Evolutionary conservation across 2,888 invertebrate species (phyloP).

Genomic region (Coelogynopora nodosa): DNA sequence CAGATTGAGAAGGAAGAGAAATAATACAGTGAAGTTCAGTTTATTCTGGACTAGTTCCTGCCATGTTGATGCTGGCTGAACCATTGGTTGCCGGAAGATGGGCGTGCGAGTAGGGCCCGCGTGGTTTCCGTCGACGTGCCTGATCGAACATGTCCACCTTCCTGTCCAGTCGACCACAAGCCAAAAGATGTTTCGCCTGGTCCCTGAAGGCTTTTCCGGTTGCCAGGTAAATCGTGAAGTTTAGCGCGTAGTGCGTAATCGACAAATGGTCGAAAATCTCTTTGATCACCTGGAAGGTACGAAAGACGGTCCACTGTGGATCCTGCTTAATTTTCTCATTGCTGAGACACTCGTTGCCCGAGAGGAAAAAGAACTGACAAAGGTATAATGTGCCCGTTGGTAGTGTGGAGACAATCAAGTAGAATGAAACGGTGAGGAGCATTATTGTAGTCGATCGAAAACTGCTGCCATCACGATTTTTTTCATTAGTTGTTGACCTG

Average conservation of each 20-base stretch:
- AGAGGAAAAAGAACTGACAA: constrained; percentile 51
- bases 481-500: background rate
- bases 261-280: constrained; percentile 54
- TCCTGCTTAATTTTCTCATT: constrained; percentile 49
- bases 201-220: constrained; percentile 54
- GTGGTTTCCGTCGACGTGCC: background rate
- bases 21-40: too few species aligned
- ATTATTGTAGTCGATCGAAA: constrained; percentile 55
- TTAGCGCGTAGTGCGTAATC: constrained; percentile 56
- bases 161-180: constrained; percentile 29
- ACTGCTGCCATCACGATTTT: background rate
- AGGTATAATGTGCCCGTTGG: constrained; percentile 59
- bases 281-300: constrained; percentile 42
- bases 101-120: background rate
- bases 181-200: constrained; percentile 23
- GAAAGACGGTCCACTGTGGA: constrained; percentile 26
- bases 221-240: constrained; percentile 54
- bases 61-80: too few species aligned
- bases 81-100: too few species aligned
- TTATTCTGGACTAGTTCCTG: too few species aligned
- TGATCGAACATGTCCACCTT: background rate
- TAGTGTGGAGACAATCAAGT: constrained; percentile 58
- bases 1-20: too few species aligned
- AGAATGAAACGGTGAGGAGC: constrained; percentile 59
- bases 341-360: constrained; percentile 51